Evolutionary conservation across 1,140 invertebrate genomes (phyloP).

Genomic region (Calliopsis andreniformis): DNA sequence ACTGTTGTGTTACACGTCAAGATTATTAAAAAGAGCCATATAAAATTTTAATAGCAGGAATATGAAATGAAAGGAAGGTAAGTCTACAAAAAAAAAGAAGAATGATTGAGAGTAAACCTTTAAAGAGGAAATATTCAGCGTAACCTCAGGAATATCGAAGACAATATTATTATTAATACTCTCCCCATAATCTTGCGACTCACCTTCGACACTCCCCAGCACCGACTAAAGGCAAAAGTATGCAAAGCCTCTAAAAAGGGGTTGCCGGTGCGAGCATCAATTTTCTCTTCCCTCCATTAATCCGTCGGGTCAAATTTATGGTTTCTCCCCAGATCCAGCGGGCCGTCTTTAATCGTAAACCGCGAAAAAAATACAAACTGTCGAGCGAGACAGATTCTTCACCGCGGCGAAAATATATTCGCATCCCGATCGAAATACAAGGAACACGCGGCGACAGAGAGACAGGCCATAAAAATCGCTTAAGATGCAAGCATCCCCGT

Average conservation of each 20-base stretch:
- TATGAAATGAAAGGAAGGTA: too few species aligned
- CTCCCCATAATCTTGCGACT: not conserved
- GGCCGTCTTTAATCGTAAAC: not conserved
- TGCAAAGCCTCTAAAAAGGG: not conserved
- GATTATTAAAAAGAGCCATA: too few species aligned
- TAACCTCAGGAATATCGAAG: too few species aligned
- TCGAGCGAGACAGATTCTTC: not conserved
- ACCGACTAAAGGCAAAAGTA: not conserved
- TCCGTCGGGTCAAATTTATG: slow-evolving; percentile 19
- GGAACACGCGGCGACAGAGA: slow-evolving; percentile 9
- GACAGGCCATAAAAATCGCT: slow-evolving; percentile 64
- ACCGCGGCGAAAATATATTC: slow-evolving; percentile 10
- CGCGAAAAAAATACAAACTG: slow-evolving; percentile 21
- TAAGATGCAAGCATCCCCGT: slow-evolving; percentile 67
- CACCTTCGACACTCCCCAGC: not conserved
- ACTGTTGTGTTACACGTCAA: too few species aligned
- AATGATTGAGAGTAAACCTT: too few species aligned
- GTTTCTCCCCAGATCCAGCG: not conserved
- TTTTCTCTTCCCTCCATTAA: slow-evolving; percentile 20
- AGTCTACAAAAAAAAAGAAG: too few species aligned
- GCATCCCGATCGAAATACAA: not conserved
- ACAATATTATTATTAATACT: not conserved
- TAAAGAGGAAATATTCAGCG: too few species aligned
- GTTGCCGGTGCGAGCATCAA: not conserved
- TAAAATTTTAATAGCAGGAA: too few species aligned